Conservation (phyloP, 2,113 vertebrate genomes). For the Catharus fuscescens region DNA sequence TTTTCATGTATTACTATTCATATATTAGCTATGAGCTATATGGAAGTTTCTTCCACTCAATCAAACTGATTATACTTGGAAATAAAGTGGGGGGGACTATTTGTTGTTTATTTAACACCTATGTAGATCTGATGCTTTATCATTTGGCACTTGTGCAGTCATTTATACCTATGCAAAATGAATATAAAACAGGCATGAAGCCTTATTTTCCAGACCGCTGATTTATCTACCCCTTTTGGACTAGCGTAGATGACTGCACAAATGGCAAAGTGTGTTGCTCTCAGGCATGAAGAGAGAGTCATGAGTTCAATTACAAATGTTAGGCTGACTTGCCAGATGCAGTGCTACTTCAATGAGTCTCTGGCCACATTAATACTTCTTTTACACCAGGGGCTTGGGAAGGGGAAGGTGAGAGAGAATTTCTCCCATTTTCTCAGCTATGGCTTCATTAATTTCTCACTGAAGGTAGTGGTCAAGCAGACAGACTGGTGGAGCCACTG, state of each 20-base stretch:
- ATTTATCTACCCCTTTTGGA: conserved; percentile 1
- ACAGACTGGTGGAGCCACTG: background rate
- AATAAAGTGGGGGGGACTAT: background rate
- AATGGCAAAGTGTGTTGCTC: background rate
- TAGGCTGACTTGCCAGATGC: background rate
- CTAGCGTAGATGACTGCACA: background rate
- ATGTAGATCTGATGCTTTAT: background rate
- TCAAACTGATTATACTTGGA: background rate
- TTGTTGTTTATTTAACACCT: conserved; percentile 24
- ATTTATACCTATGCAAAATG: background rate
- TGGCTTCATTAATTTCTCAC: background rate
- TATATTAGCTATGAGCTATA: background rate
- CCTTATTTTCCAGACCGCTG: background rate
- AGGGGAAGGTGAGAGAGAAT: background rate
- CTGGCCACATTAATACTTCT: background rate
- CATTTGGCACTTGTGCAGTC: background rate
- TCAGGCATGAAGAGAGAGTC: background rate
- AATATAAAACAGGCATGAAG: conserved; percentile 8
- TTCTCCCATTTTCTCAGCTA: background rate
- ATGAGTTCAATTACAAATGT: background rate
- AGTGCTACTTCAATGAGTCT: background rate
- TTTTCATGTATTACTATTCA: background rate
- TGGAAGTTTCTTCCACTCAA: background rate
- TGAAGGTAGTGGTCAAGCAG: background rate
- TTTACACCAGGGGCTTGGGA: background rate